These are phyloP conservation scores for Pseudochaenichthys georgianus DNA, from an alignment of 2,797 vertebrate species.

Conservation along the genomic window DNA sequence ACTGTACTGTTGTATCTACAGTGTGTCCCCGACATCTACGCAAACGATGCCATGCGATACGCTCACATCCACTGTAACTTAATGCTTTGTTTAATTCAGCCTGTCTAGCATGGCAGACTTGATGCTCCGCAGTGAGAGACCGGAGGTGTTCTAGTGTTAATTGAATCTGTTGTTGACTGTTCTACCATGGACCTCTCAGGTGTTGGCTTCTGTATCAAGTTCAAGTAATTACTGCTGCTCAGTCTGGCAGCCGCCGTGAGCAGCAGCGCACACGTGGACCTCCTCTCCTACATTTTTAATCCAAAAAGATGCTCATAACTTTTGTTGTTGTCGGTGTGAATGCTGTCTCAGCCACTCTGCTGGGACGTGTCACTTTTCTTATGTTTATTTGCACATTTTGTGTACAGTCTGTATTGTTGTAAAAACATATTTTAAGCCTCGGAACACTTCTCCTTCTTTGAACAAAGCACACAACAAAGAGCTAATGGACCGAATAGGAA, in stretches of 20 bases:
- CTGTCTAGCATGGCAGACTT: constrained; percentile 36
- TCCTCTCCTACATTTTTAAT: constrained; percentile 5
- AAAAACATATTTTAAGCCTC: constrained; percentile 16
- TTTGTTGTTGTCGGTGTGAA: neutral
- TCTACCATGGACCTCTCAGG: constrained; percentile 53
- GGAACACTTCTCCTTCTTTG: constrained; percentile 7
- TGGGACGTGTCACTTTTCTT: too few species aligned
- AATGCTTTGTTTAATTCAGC: constrained; percentile 55
- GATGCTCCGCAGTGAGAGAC: constrained; percentile 40
- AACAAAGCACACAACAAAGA: constrained; percentile 19
- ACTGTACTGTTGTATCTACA: neutral
- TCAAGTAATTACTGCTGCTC: constrained; percentile 73
- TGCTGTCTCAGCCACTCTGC: neutral
- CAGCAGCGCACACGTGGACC: neutral
- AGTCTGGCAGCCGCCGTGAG: constrained; percentile 38
- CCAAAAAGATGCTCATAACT: constrained; percentile 6
- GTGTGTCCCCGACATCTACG: constrained; percentile 21
- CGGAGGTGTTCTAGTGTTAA: constrained; percentile 69
- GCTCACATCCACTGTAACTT: constrained; percentile 46
- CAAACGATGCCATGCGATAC: constrained; percentile 42
- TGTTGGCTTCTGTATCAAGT: constrained; percentile 73
- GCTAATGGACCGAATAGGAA: constrained; percentile 37
- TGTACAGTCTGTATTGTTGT: neutral
- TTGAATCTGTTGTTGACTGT: constrained; percentile 61
- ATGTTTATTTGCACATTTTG: neutral